Conservation (phyloP, 2,888 invertebrate genomes). For the Apantesis nais region DNA sequence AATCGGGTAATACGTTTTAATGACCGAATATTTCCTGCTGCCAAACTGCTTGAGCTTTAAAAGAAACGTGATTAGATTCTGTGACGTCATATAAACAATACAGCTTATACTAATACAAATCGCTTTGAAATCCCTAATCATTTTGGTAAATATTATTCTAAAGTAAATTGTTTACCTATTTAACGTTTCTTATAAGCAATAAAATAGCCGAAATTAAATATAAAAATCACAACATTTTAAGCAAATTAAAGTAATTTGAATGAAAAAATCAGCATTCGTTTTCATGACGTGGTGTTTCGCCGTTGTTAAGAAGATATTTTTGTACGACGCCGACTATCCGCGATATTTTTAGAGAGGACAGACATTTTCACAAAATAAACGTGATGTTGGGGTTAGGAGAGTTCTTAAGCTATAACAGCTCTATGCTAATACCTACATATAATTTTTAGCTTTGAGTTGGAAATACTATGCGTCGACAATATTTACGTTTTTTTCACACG, state of each 20-base stretch:
- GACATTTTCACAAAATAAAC: slow-evolving; percentile 83
- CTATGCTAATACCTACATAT: slow-evolving; percentile 25
- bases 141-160: slow-evolving; percentile 10
- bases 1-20: slow-evolving; percentile 48
- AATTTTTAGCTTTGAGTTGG: background rate
- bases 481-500: background rate
- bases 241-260: slow-evolving; percentile 36
- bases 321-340: slow-evolving; percentile 73
- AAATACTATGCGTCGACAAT: background rate
- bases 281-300: slow-evolving; percentile 62
- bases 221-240: slow-evolving; percentile 42
- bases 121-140: background rate
- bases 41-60: slow-evolving; percentile 34
- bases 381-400: slow-evolving; percentile 66
- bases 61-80: slow-evolving; percentile 34
- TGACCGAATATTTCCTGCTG: slow-evolving; percentile 46
- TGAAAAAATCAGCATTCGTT: slow-evolving; percentile 46
- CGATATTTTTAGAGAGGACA: slow-evolving; percentile 81
- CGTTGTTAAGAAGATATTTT: slow-evolving; percentile 73
- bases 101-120: background rate
- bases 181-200: background rate
- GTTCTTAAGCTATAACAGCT: slow-evolving; percentile 63
- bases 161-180: slow-evolving; percentile 8
- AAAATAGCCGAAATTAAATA: slow-evolving; percentile 27
- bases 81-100: slow-evolving; percentile 38